Evolutionary conservation across 2,888 invertebrate species (phyloP).

Genomic region (Iphiclides podalirius): DNA sequence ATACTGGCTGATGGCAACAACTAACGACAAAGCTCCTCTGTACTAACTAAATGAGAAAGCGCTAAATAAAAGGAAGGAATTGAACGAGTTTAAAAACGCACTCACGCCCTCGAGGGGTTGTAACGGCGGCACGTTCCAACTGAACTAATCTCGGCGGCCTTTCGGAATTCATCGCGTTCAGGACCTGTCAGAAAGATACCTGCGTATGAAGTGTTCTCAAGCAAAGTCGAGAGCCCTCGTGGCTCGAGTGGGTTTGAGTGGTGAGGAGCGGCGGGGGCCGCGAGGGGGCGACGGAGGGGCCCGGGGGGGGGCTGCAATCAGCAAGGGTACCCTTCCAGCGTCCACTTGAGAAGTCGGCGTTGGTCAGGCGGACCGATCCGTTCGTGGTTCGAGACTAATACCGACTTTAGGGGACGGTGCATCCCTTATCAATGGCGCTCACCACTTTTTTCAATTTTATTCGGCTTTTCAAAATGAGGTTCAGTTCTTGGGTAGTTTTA

Average conservation of each 20-base stretch:
- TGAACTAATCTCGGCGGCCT: conserved; percentile 27
- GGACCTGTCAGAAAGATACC: conserved; percentile 64
- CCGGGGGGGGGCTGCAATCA: conserved; percentile 29
- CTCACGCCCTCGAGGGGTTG: not conserved
- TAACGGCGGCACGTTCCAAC: not conserved
- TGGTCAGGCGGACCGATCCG: conserved; percentile 49
- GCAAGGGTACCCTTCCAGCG: conserved; percentile 53
- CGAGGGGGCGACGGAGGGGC: conserved; percentile 27
- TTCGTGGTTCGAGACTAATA: conserved; percentile 69
- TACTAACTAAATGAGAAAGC: not conserved
- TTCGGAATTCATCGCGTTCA: conserved; percentile 22
- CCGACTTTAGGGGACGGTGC: conserved; percentile 56
- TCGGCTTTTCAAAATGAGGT: not conserved
- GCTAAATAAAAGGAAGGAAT: no score
- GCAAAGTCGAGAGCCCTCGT: conserved; percentile 39
- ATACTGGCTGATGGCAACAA: no score
- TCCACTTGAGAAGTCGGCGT: conserved; percentile 72
- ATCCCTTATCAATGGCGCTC: conserved; percentile 46
- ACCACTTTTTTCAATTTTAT: not conserved
- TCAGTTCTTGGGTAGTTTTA: not conserved
- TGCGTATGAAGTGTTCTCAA: conserved; percentile 44
- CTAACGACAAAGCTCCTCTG: not conserved
- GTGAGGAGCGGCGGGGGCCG: conserved; percentile 20
- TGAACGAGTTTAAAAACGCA: not conserved
- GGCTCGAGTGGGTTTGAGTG: conserved; percentile 35